phyloP scores from a whole-genome alignment of 1,140 invertebrate genomes.

The Vollenhovia emeryi region DNA sequence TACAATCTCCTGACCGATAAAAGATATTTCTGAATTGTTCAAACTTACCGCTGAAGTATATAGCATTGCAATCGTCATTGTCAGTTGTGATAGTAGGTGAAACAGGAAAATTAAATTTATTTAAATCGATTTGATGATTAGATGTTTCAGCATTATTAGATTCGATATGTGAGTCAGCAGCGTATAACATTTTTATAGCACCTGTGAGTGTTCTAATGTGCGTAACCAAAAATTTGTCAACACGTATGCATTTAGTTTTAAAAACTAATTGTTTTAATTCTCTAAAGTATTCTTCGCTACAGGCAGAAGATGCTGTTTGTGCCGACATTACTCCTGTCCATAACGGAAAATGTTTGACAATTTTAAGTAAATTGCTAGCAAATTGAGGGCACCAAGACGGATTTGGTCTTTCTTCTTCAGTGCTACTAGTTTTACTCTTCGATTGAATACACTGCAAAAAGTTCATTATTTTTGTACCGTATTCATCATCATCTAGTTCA shows the following conservation, averaged over 20 bases:
- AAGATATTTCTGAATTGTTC: no score
- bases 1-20: no score
- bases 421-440: not conserved
- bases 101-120: not conserved
- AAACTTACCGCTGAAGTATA: no score
- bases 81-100: not conserved
- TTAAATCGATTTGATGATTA: not conserved
- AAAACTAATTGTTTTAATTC: not conserved
- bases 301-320: not conserved
- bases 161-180: not conserved
- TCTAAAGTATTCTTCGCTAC: constrained; percentile 16
- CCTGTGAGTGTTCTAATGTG: not conserved
- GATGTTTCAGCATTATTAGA: not conserved
- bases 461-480: not conserved
- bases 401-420: constrained; percentile 9
- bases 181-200: not conserved
- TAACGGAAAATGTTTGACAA: constrained; percentile 9
- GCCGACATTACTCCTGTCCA: constrained; percentile 1
- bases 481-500: not conserved
- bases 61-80: no score
- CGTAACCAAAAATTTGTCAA: not conserved
- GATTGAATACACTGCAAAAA: not conserved
- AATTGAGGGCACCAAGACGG: not conserved
- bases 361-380: not conserved
- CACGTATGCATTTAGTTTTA: not conserved